These are phyloP conservation scores for Ochotona curzoniae DNA, from an alignment of 2,113 vertebrate species.

Conservation along the genomic window DNA sequence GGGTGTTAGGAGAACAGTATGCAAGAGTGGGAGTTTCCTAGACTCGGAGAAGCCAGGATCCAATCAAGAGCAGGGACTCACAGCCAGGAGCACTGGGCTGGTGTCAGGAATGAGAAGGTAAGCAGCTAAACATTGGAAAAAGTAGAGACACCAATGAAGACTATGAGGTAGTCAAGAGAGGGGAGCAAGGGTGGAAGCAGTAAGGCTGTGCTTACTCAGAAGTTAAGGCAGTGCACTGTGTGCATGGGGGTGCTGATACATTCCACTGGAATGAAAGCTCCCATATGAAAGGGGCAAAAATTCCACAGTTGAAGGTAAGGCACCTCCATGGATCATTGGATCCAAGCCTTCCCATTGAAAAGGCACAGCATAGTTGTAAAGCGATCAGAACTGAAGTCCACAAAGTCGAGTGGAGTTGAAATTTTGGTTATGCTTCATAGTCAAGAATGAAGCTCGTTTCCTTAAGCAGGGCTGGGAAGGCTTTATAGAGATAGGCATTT, in stretches of 20 bases:
- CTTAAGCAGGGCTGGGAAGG: neutral
- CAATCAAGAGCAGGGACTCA: neutral
- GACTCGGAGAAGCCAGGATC: neutral
- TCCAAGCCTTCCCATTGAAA: neutral
- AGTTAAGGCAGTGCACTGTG: neutral
- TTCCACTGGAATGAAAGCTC: neutral
- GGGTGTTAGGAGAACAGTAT: neutral
- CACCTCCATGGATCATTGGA: neutral
- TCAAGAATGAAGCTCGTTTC: neutral
- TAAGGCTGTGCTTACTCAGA: neutral
- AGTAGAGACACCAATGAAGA: neutral
- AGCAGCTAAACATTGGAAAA: neutral
- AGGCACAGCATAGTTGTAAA: neutral
- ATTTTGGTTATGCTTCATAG: slow-evolving; percentile 6
- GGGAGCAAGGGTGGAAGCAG: neutral
- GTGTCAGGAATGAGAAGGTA: neutral
- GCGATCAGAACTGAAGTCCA: neutral
- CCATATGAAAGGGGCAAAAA: neutral
- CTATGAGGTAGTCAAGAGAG: neutral
- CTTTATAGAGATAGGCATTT: neutral
- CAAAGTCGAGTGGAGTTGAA: neutral
- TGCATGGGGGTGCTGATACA: neutral
- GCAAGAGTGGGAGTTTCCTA: neutral
- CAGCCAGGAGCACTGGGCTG: neutral
- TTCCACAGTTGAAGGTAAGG: neutral